Evolutionary conservation across 2,113 vertebrate species (phyloP).

Genomic region (Rhipidura dahli): DNA sequence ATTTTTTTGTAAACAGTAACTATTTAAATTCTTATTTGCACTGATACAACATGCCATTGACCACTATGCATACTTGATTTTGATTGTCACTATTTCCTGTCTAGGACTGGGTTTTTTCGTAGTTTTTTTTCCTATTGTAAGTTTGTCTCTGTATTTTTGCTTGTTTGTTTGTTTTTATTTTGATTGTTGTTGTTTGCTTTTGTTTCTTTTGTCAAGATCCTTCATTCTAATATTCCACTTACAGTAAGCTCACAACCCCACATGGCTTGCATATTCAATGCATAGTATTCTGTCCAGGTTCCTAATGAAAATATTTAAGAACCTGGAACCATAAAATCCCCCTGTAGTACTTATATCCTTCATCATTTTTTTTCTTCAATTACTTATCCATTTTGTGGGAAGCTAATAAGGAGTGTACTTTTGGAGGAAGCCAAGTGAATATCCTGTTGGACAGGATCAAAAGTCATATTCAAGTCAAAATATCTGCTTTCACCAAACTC

Average conservation of each 20-base stretch:
- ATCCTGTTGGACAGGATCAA: neutral
- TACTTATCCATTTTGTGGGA: neutral
- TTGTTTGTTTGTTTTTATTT: neutral
- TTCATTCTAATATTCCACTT: neutral
- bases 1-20: neutral
- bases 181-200: neutral
- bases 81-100: neutral
- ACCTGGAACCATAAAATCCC: neutral
- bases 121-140: neutral
- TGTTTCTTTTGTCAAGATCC: neutral
- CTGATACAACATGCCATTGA: accelerated
- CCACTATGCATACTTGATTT: neutral
- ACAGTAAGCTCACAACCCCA: neutral
- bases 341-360: neutral
- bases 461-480: neutral
- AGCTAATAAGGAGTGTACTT: neutral
- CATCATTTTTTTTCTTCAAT: neutral
- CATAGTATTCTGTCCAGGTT: neutral
- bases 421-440: neutral
- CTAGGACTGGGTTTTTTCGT: accelerated
- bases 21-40: neutral
- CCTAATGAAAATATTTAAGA: neutral
- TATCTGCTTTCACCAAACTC: neutral
- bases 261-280: neutral
- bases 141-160: neutral